Percentiles rank a stretch among this genome's conserved stretches.
Conservation (phyloP, 1,140 invertebrate genomes). For the Bombus difficillimus region DNA sequence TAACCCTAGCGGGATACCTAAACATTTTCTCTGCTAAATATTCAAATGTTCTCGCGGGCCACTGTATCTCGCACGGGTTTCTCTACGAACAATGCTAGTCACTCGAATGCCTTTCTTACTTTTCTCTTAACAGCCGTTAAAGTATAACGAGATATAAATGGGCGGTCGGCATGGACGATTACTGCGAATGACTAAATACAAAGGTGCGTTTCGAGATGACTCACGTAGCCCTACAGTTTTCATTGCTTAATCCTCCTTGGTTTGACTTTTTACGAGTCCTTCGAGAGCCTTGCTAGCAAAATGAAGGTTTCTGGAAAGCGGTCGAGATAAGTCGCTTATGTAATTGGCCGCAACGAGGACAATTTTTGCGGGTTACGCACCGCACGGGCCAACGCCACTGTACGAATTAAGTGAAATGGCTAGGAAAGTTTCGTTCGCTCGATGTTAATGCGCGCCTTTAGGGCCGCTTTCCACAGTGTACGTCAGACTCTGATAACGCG, state of each 20-base stretch:
- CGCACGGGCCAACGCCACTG: background rate
- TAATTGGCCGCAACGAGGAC: constrained; percentile 18
- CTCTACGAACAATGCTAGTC: background rate
- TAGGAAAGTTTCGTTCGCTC: constrained; percentile 4
- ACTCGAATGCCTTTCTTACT: background rate
- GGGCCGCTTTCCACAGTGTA: background rate
- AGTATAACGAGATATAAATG: constrained; percentile 63
- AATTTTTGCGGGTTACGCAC: background rate
- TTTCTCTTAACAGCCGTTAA: background rate
- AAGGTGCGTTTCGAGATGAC: constrained; percentile 15
- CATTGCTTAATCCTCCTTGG: constrained; percentile 27
- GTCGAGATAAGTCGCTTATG: constrained; percentile 28
- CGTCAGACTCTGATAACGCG: background rate
- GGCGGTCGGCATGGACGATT: constrained; percentile 48
- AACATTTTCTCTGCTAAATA: too few relatives aligned
- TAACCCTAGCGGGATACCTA: too few relatives aligned
- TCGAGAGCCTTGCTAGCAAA: background rate
- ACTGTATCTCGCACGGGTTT: background rate
- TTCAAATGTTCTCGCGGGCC: too few relatives aligned
- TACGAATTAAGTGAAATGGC: constrained; percentile 4
- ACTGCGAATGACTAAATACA: constrained; percentile 50
- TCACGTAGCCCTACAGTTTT: background rate
- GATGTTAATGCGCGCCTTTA: background rate
- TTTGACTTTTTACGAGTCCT: constrained; percentile 34
- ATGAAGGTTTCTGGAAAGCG: too few relatives aligned